Evolutionary conservation across 2,797 vertebrate species (phyloP).

Genomic region (Spea hammondii): DNA sequence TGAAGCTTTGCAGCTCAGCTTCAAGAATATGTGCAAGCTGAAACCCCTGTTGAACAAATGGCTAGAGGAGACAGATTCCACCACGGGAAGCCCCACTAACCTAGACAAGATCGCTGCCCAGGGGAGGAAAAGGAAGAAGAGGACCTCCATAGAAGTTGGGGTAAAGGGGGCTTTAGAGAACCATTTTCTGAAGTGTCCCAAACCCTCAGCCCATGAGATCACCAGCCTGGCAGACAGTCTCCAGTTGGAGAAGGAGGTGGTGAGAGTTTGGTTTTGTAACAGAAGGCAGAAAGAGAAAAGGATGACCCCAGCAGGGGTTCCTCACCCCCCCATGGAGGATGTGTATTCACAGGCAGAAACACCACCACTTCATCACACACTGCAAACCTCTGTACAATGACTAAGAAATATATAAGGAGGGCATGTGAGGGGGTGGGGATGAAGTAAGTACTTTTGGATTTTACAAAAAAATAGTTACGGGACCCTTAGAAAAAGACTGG

Average conservation of each 20-base stretch:
- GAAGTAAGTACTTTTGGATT: conserved; percentile 66
- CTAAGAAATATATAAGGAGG: conserved; percentile 63
- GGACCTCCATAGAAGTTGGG: conserved; percentile 97
- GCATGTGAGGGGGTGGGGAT: conserved; percentile 51
- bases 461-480: conserved; percentile 63
- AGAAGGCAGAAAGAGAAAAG: conserved; percentile 99
- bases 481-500: conserved; percentile 61
- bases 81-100: conserved; percentile 94
- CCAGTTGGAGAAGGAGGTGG: conserved; percentile 98
- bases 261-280: conserved; percentile 99
- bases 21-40: conserved; percentile 98
- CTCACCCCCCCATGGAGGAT: conserved; percentile 97
- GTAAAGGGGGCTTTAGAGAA: conserved; percentile 98
- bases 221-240: conserved; percentile 91
- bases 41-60: conserved; percentile 97
- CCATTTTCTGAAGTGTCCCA: conserved; percentile 98
- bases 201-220: conserved; percentile 98
- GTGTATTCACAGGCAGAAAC: conserved; percentile 94
- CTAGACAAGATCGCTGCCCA: conserved; percentile 98
- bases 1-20: conserved; percentile 93
- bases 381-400: conserved; percentile 95
- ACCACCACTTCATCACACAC: conserved; percentile 87
- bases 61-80: conserved; percentile 99
- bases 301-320: conserved; percentile 92
- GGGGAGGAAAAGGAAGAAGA: conserved; percentile 98